These are phyloP conservation scores for Tipula confusa DNA, from an alignment of 2,888 invertebrate genomes.

Conservation along the genomic window DNA sequence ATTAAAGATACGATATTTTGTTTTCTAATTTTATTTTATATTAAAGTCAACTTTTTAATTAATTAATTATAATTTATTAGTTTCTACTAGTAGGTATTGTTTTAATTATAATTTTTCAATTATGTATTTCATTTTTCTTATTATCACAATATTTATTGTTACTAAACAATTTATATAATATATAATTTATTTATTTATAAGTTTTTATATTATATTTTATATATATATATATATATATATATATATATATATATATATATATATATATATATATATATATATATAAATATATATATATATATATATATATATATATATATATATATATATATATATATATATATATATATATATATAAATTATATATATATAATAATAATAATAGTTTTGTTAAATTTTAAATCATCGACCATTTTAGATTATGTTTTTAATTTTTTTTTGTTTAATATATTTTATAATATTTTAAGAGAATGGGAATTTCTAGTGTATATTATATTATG, in stretches of 20 bases:
- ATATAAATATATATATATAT: too few species aligned
- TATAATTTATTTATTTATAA: not conserved
- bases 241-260: too few species aligned
- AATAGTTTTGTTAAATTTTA: too few species aligned
- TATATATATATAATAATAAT: too few species aligned
- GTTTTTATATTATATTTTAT: too few species aligned
- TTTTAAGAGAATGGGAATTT: not conserved
- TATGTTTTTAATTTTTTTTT: too few species aligned
- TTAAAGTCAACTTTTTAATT: constrained; percentile 8
- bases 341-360: too few species aligned
- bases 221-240: too few species aligned
- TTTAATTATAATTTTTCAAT: not conserved
- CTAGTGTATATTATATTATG: not conserved
- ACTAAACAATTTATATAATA: constrained; percentile 13
- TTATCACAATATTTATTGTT: constrained; percentile 25
- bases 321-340: too few species aligned
- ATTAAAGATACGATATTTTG: not conserved
- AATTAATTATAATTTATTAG: constrained; percentile 14
- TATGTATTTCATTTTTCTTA: not conserved
- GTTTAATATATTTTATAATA: not conserved
- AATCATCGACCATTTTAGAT: too few species aligned
- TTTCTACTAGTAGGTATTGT: constrained; percentile 12
- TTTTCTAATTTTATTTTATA: not conserved
- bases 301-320: too few species aligned
- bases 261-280: too few species aligned